Evolutionary conservation across 2,797 vertebrate genomes (phyloP).

Genomic region (Malacoctenus gilli): DNA sequence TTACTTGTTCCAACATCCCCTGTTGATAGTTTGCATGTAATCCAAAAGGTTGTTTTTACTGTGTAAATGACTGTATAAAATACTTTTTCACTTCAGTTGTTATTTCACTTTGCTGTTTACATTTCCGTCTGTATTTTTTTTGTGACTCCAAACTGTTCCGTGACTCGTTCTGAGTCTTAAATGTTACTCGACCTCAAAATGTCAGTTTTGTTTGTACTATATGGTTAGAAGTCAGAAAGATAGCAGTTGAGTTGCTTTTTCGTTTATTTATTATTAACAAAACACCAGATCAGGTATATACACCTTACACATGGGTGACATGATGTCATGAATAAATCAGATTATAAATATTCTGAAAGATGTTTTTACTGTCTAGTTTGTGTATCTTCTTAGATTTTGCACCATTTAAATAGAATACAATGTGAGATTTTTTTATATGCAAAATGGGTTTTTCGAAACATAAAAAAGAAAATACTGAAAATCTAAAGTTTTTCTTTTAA

Average conservation of each 20-base stretch:
- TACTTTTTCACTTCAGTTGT: constrained; percentile 15
- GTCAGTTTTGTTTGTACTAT: not conserved
- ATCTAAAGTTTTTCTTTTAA: too few species aligned
- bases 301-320: constrained; percentile 15
- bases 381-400: too few species aligned
- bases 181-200: too few species aligned
- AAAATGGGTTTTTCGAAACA: too few species aligned
- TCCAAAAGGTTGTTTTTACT: constrained; percentile 47
- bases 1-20: constrained; percentile 25
- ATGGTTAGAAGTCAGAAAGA: not conserved
- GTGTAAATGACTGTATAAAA: constrained; percentile 64
- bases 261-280: constrained; percentile 57
- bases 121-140: too few species aligned
- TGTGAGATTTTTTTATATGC: too few species aligned
- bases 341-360: constrained; percentile 14
- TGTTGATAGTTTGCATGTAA: constrained; percentile 35
- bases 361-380: too few species aligned
- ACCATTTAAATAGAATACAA: too few species aligned
- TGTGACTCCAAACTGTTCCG: too few species aligned
- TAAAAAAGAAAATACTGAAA: too few species aligned
- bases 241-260: not conserved
- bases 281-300: constrained; percentile 9
- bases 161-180: too few species aligned
- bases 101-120: constrained; percentile 28
- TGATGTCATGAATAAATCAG: constrained; percentile 1